phyloP scores from a whole-genome alignment of 2,113 vertebrate genomes.

The Poeciliopsis turrubarensis region DNA sequence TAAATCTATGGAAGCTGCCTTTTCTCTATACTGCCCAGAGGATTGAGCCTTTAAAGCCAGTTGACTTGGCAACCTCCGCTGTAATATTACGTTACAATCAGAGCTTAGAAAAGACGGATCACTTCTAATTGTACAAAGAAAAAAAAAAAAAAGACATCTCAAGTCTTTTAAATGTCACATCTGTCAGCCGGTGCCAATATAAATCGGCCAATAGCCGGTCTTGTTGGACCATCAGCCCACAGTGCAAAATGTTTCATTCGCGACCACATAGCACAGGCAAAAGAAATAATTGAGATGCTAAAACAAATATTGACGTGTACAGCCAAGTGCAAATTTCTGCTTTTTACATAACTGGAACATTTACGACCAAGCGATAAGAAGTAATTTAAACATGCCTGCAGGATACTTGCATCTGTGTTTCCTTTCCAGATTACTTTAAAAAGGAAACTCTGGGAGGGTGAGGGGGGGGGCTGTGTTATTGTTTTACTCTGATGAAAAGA shows the following conservation, averaged over 20 bases:
- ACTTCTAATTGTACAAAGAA: not conserved
- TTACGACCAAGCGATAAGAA: not conserved
- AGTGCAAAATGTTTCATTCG: not conserved
- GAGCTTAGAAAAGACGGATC: not conserved
- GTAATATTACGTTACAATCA: not conserved
- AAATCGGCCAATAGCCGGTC: not conserved
- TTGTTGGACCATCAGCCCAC: not conserved
- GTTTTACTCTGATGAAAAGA: slow-evolving; percentile 8
- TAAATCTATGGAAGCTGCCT: not conserved
- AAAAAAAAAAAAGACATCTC: not conserved
- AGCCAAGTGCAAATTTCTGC: not conserved
- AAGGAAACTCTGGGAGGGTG: not conserved
- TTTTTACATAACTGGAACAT: not conserved
- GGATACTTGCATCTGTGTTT: not conserved
- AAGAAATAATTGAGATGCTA: not conserved
- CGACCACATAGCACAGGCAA: not conserved
- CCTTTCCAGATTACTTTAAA: slow-evolving; percentile 10
- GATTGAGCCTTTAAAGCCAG: not conserved
- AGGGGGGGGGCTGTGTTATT: not conserved
- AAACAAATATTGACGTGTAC: not conserved
- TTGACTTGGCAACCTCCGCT: not conserved
- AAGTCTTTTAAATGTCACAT: not conserved
- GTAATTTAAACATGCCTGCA: not conserved
- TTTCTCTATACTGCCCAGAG: not conserved
- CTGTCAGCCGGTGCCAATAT: not conserved